phyloP scores from a whole-genome alignment of 2,113 vertebrate species.

The Piprites chloris region DNA sequence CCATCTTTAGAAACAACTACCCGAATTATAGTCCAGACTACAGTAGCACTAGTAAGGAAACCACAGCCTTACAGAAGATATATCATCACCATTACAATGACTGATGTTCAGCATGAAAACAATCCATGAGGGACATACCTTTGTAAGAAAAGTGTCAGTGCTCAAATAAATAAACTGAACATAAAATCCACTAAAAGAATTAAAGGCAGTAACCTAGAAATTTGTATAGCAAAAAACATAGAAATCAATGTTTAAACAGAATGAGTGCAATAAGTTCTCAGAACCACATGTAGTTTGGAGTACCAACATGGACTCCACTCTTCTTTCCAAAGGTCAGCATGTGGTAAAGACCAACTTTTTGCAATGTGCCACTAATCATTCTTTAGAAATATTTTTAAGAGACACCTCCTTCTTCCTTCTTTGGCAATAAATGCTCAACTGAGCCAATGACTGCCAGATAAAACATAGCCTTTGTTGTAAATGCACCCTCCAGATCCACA shows the following conservation, averaged over 20 bases:
- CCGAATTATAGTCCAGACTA: not conserved
- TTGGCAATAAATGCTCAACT: not conserved
- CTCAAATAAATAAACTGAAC: conserved; percentile 48
- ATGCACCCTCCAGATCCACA: not conserved
- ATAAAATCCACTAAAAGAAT: not conserved
- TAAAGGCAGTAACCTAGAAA: not conserved
- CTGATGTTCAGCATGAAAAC: not conserved
- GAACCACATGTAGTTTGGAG: not conserved
- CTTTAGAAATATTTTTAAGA: not conserved
- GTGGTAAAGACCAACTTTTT: not conserved
- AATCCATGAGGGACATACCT: not conserved
- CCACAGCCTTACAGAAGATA: not conserved
- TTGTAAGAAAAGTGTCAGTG: conserved; percentile 57
- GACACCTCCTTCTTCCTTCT: conserved; percentile 37
- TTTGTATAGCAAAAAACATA: not conserved
- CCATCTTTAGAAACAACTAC: not conserved
- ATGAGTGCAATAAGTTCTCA: not conserved
- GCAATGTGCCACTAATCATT: conserved; percentile 20
- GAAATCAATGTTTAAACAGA: not conserved
- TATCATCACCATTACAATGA: not conserved
- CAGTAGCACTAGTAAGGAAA: not conserved
- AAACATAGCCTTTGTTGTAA: not conserved
- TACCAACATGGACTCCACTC: not conserved
- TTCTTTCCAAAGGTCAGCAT: not conserved
- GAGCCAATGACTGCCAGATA: not conserved